These are phyloP conservation scores for Lordiphosa collinella DNA, from an alignment of 1,140 invertebrate genomes.

Conservation along the genomic window DNA sequence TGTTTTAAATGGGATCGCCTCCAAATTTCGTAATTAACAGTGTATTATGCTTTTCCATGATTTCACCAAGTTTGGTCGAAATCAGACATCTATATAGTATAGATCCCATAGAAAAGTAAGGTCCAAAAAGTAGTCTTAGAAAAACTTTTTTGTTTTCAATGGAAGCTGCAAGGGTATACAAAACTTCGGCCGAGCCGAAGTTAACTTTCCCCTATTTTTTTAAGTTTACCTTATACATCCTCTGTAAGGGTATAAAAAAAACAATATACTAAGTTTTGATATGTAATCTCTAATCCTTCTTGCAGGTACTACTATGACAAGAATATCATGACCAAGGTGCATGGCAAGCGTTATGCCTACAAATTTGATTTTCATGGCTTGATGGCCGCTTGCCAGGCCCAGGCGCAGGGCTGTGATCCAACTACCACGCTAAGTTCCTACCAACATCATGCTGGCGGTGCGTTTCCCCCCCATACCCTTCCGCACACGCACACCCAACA, in stretches of 20 bases:
- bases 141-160: too few relatives aligned
- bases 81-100: too few relatives aligned
- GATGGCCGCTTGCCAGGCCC: conserved; percentile 90
- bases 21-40: too few relatives aligned
- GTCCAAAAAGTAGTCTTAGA: too few relatives aligned
- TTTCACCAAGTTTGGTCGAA: too few relatives aligned
- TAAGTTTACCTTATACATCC: too few relatives aligned
- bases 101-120: too few relatives aligned
- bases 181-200: too few relatives aligned
- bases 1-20: too few relatives aligned
- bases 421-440: conserved; percentile 72
- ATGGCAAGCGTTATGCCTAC: conserved; percentile 95
- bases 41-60: too few relatives aligned
- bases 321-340: conserved; percentile 97
- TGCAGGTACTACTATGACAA: conserved; percentile 98
- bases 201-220: too few relatives aligned
- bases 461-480: conserved; percentile 43
- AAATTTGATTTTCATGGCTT: conserved; percentile 94
- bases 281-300: conserved; percentile 16
- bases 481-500: conserved; percentile 34
- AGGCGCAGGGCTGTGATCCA: conserved; percentile 81
- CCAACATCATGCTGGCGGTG: conserved; percentile 51
- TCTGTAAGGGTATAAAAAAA: neutral
- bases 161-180: too few relatives aligned
- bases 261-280: neutral